Base-by-base conservation (phyloP, 1,140 invertebrate species). In the Leptinotarsa lineolata region DNA sequence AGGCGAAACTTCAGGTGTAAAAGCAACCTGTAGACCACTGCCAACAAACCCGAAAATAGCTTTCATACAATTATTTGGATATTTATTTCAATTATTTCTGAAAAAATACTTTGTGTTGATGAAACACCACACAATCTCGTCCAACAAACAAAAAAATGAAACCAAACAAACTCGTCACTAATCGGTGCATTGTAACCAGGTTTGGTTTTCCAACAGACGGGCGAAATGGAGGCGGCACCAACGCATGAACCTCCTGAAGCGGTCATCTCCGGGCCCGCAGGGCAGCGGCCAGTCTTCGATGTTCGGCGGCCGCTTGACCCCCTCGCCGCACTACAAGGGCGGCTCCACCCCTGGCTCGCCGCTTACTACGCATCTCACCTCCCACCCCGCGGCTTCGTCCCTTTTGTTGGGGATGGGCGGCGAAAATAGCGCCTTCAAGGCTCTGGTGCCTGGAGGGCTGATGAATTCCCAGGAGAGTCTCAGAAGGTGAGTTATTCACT, bases 141-240 rank as follows among this genome's bases (percentile, higher is more conserved):
- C 11, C 30, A 39, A 39, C 2, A 39, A 39, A 39, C 30, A 39
- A 39, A 39, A 8, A 39, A 39, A 39, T 39, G 0, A 39, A 39
- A 39, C 11, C 0, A 39, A 39, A 39, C 0, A 39, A 39, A 39
- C 30, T 39, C 30, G 30, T 39, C 15, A 54, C 48, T 54, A 54
- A 54, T 54, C 48, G 61, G 46, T 72, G 54, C 61, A 65, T 66
- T 67, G 71, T 66, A 73, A 73, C 85, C 91, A 97, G 95, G 95
- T 97, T 91, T 97, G 95, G 95, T 97, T 97, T 94, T 97, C 95
- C 90, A 97, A 97, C 92, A 95, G 95, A 93, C 93, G 95, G 88
- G 95, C 95, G 87, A 97, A 97, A 90, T 97, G 95, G 95, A 91
- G 95, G 85, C 92, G 95, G 81, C 95, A 97, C 86, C 95, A 97